Evolutionary conservation across 1,140 invertebrate species (phyloP), one percentile per base, ranked within the genome.

Genomic region (Cherax quadricarinatus): DNA sequence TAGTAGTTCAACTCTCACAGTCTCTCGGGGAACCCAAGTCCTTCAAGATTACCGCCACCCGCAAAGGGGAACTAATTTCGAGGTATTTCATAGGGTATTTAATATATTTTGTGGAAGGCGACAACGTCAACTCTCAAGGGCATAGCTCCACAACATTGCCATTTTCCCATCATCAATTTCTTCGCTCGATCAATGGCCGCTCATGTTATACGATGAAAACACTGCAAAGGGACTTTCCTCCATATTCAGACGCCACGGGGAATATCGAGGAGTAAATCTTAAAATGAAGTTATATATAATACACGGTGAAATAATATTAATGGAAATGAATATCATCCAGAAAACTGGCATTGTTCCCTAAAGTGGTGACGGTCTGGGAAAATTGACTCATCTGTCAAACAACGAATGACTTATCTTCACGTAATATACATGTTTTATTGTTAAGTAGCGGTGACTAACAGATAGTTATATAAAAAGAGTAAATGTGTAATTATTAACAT

Each of bases 291-390:
- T n/a, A 9, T 30, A 18, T 5, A 73, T 30, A 14, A 73, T 12
- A 21, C 12, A n/a, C 21, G 5, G 5, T 10, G 9, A 57, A 30
- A 60, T 60, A 21, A 41, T 57, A 60, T 24, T n/a, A 83, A 9
- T 16, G 24, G 51, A 83, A 83, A 83, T 83, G 1, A 57, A n/a
- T 24, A 7, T 18, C 51, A 51, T 21, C 41, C 10, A 83, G 30
- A 51, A 60, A 83, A 30, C 57, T 83, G 81, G 81, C 81, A 83
- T 4, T n/a, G n/a, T n/a, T n/a, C n/a, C n/a, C n/a, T n/a, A 57
- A 12, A 1, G 53, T 6, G 53, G 53, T 6, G 53, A 12, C 6
- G 53, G 53, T 4, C 12, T 9, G 12, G 53, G 21, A 30, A 83
- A 57, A 83, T 83, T 57, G 81, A 83, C 57, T 18, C 51, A 24